phyloP scores from a whole-genome alignment of 1,140 invertebrate genomes.

The Lepidostoma basale region DNA sequence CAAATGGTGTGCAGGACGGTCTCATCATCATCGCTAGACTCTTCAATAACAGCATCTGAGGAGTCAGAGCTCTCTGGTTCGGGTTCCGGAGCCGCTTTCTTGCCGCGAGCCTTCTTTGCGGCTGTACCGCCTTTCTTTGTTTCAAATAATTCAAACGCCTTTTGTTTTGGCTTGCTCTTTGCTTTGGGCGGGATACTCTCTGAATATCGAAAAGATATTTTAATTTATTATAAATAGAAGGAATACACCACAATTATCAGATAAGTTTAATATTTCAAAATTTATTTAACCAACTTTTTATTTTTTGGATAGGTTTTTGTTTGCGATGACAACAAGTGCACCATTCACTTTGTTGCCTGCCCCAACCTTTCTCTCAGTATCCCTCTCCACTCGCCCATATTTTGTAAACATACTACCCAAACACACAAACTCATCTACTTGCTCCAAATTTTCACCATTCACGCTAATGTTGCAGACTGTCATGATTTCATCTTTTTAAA shows the following conservation, averaged over 20 bases:
- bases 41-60: constrained; percentile 6
- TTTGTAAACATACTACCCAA: too few species aligned
- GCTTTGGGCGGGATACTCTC: neutral
- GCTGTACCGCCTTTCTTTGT: constrained; percentile 1
- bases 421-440: too few species aligned
- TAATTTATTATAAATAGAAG: too few species aligned
- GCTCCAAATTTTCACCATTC: too few species aligned
- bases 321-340: too few species aligned
- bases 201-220: neutral
- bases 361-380: too few species aligned
- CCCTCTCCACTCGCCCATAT: too few species aligned
- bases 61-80: neutral
- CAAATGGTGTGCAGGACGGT: constrained; percentile 42
- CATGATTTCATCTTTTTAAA: too few species aligned
- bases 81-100: neutral
- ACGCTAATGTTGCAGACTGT: too few species aligned
- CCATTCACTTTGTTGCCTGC: too few species aligned
- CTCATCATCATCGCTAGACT: constrained; percentile 35
- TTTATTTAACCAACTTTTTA: neutral
- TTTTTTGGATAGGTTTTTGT: neutral
- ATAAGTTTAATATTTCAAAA: neutral
- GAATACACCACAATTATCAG: too few species aligned
- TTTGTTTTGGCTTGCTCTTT: constrained; percentile 4
- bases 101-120: neutral
- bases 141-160: constrained; percentile 9